phyloP scores from a whole-genome alignment of 1,140 invertebrate genomes.

The Drosophila kanapiae region DNA sequence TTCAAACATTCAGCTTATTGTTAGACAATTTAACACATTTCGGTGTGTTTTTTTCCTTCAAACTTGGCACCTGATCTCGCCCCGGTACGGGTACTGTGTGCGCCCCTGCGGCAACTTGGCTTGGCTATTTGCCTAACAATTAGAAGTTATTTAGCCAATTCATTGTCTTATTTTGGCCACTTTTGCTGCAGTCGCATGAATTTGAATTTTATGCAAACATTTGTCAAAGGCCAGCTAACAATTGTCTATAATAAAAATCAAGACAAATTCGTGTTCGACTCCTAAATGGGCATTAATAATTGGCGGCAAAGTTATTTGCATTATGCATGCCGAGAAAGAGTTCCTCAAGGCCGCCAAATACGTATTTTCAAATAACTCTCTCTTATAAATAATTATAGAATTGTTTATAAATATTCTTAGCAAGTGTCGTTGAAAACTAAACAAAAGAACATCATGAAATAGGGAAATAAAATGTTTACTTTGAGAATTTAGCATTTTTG shows the following conservation, averaged over 20 bases:
- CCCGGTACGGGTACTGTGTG: background rate
- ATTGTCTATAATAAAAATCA: slow-evolving; percentile 15
- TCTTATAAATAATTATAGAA: slow-evolving; percentile 2
- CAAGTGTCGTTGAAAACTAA: background rate
- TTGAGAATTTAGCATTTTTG: too few species aligned
- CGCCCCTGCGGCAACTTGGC: slow-evolving; percentile 29
- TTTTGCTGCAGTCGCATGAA: slow-evolving; percentile 69
- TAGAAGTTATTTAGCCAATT: slow-evolving; percentile 78
- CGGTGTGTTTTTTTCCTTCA: slow-evolving; percentile 19
- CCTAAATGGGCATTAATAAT: slow-evolving; percentile 66
- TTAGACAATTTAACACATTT: slow-evolving; percentile 78
- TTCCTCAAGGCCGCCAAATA: slow-evolving; percentile 50
- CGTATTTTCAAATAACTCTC: slow-evolving; percentile 11
- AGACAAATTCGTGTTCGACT: slow-evolving; percentile 45
- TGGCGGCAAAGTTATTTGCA: slow-evolving; percentile 64
- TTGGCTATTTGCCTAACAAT: slow-evolving; percentile 76
- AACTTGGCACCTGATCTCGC: slow-evolving; percentile 35
- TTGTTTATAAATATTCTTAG: slow-evolving; percentile 3
- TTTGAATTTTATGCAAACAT: slow-evolving; percentile 78
- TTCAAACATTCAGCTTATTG: slow-evolving; percentile 59
- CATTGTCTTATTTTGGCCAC: slow-evolving; percentile 69
- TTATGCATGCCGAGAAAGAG: slow-evolving; percentile 49
- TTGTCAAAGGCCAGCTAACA: slow-evolving; percentile 57
- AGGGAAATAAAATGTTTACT: background rate
- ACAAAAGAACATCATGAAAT: slow-evolving; percentile 2